phyloP scores from a whole-genome alignment of 2,113 vertebrate species.

The Illadopsis cleaveri region DNA sequence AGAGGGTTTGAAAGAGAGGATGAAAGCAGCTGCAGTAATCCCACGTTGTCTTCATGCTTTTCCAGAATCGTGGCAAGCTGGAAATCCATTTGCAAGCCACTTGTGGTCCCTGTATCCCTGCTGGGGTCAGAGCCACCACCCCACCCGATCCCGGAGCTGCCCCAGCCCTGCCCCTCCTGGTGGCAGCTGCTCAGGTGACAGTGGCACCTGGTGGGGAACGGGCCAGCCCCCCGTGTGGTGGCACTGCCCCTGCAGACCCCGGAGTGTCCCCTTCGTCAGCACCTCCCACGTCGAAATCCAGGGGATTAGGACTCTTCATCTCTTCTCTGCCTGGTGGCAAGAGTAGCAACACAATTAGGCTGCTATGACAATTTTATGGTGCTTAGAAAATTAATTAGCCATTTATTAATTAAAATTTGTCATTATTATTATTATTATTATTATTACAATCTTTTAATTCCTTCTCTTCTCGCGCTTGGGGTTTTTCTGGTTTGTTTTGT shows the following conservation, averaged over 20 bases:
- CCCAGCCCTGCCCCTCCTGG: background rate
- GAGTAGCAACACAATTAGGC: slow-evolving; percentile 35
- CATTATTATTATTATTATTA: slow-evolving; percentile 11
- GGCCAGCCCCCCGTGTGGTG: background rate
- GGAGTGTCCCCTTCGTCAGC: background rate
- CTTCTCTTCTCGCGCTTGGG: background rate
- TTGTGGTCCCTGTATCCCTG: background rate
- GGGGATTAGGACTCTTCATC: background rate
- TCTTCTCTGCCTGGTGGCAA: slow-evolving; percentile 22
- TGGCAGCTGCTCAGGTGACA: background rate
- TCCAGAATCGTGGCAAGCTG: background rate
- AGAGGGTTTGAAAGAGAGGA: background rate
- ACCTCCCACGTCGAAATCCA: background rate
- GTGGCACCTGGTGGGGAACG: fast-evolving
- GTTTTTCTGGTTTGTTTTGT: background rate
- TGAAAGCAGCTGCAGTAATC: background rate
- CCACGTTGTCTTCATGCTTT: fast-evolving
- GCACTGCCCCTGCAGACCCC: background rate
- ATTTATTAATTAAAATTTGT: slow-evolving; percentile 40
- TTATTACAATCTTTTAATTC: background rate
- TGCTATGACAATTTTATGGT: slow-evolving; percentile 57
- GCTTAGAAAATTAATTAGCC: slow-evolving; percentile 38
- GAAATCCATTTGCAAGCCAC: background rate
- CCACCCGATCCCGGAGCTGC: background rate
- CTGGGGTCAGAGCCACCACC: fast-evolving